Evolutionary conservation across 2,113 vertebrate genomes (phyloP), one percentile per base, ranked within the genome.

Genomic region (Hypocryptadius cinnamomeus): DNA sequence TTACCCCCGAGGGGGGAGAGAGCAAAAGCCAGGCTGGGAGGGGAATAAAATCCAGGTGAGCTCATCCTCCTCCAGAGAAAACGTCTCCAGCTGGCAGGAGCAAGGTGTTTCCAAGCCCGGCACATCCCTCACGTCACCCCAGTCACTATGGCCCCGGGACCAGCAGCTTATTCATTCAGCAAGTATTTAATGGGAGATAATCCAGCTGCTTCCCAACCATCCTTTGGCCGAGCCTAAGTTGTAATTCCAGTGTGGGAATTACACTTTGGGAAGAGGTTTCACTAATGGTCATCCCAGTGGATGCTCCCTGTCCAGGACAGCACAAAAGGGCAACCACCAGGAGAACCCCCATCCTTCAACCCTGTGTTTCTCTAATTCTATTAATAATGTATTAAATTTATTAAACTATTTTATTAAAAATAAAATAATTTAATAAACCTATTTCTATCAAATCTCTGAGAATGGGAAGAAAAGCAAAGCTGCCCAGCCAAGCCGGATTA

Each of bases 71-170:
- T 85, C 91, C 61, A 1, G 69, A 80, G 54, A 60, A 69, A 92
- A 77, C 7, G 2, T 81, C 91, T 82, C 79, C 20, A n/a, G 89
- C 31, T 85, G 92, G 95, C 93, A 83, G 0, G 9, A 77, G 93
- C 4, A 2, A 82, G 87, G 64, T 22, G 87, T 82, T 93, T 90
- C 79, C 89, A 27, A 90, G 72, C 63, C 92, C 24, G 0, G 87
- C 93, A 89, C 93, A 92, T 92, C 95, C 93, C 89, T 95, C 93
- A 94, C 92, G 76, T 93, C 95, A 90, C 50, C 68, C 54, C 59
- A 40, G 21, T 39, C 8, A 2, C 89, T 85, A 18, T 7, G 7
- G 37, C 93, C 48, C 54, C 8, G 0, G 76, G 51, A 87, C 39
- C 61, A 10, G 89, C 51, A 68, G 89, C 20, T 90, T 63, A 59